phyloP scores from a whole-genome alignment of 2,888 invertebrate species.

The Melinopterus prodromus region DNA sequence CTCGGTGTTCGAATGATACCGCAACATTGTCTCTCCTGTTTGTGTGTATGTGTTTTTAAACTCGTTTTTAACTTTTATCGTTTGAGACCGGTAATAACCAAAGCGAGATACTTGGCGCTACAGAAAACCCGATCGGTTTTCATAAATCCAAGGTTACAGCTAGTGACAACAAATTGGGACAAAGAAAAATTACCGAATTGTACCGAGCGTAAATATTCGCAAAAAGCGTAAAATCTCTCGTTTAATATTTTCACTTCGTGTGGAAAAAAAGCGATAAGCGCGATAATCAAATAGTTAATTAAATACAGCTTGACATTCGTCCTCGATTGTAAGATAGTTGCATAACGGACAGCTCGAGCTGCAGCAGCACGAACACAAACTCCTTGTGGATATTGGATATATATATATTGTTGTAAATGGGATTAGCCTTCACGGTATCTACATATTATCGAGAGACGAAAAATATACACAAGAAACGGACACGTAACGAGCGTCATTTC shows the following conservation, averaged over 20 bases:
- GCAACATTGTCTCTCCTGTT: not conserved
- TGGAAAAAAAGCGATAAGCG: not conserved
- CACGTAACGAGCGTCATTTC: not conserved
- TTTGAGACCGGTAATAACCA: not conserved
- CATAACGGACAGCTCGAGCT: not conserved
- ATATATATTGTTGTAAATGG: not conserved
- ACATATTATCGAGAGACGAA: not conserved
- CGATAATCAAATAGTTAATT: not conserved
- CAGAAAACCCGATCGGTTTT: not conserved
- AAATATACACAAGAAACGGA: not conserved
- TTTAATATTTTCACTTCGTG: not conserved
- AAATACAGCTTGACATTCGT: not conserved
- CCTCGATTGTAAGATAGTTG: not conserved
- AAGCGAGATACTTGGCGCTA: not conserved
- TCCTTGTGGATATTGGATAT: not conserved
- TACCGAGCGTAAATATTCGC: not conserved
- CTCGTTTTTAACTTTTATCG: not conserved
- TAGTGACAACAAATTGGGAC: not conserved
- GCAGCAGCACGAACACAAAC: conserved; percentile 4
- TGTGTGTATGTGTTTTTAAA: not conserved
- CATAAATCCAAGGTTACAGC: not conserved
- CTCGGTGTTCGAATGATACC: not conserved
- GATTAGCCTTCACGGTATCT: conserved; percentile 4
- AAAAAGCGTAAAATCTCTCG: not conserved
- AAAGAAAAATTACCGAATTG: not conserved